Evolutionary conservation across 2,888 invertebrate genomes (phyloP).

Genomic region (Iselma pallidipennis): DNA sequence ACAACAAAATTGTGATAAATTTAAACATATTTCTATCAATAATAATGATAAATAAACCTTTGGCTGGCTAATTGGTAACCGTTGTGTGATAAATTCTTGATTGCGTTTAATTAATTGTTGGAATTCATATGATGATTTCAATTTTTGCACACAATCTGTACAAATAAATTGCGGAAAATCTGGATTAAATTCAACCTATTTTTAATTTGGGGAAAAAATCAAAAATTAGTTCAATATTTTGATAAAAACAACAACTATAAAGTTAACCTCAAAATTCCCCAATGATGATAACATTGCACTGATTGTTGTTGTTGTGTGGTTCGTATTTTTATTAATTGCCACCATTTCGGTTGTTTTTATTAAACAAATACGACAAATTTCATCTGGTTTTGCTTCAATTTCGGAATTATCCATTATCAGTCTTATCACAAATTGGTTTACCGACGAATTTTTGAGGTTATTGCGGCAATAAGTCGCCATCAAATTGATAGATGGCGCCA

Average conservation of each 20-base stretch:
- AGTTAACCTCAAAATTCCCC: conserved; percentile 34
- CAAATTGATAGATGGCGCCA: too few relatives aligned
- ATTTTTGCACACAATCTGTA: conserved; percentile 36
- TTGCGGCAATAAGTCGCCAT: too few relatives aligned
- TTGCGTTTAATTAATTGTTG: conserved; percentile 32
- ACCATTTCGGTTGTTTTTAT: not conserved
- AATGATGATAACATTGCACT: conserved; percentile 34
- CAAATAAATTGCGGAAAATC: conserved; percentile 35
- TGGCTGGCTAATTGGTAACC: not conserved
- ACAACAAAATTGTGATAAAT: not conserved
- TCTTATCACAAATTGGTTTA: too few relatives aligned
- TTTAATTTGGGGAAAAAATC: conserved; percentile 8
- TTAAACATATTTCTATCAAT: not conserved
- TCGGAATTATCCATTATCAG: not conserved
- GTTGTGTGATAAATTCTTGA: not conserved
- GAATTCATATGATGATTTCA: conserved; percentile 39
- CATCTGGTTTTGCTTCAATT: not conserved
- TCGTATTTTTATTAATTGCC: conserved; percentile 8
- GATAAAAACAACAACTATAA: not conserved
- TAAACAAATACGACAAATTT: not conserved
- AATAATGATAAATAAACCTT: conserved; percentile 1
- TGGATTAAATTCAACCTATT: conserved; percentile 31
- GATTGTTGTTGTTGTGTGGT: conserved; percentile 26
- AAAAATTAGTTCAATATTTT: too few relatives aligned
- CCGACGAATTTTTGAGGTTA: too few relatives aligned